phyloP scores from a whole-genome alignment of 2,113 vertebrate species.

The Recurvirostra avosetta region DNA sequence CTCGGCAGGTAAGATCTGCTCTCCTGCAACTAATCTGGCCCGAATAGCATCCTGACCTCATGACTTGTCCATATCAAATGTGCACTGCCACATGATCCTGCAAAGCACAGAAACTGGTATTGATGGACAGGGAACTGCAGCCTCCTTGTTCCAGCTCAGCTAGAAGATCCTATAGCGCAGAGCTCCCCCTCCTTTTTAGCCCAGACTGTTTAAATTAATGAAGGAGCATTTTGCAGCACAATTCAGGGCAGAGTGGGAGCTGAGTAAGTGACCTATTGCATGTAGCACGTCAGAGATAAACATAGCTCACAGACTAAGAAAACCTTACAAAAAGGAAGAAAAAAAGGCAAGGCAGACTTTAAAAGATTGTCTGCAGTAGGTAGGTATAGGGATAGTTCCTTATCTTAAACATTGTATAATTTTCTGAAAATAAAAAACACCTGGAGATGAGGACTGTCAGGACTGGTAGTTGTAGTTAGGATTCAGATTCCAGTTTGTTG shows the following conservation, averaged over 20 bases:
- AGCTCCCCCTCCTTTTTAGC: background rate
- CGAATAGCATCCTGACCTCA: background rate
- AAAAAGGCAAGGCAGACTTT: background rate
- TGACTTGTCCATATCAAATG: background rate
- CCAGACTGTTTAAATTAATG: background rate
- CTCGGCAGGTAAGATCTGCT: background rate
- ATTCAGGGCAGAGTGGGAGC: background rate
- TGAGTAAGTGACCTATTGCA: background rate
- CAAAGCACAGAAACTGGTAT: background rate
- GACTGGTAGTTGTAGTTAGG: background rate
- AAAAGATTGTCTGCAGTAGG: background rate
- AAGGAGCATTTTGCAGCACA: background rate
- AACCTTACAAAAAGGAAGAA: background rate
- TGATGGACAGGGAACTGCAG: background rate
- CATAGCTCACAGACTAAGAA: background rate
- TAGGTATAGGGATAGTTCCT: background rate
- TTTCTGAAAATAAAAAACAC: background rate
- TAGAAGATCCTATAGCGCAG: background rate
- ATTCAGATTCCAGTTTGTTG: background rate
- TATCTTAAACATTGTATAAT: background rate
- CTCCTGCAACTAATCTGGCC: background rate
- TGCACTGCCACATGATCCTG: background rate
- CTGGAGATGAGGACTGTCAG: background rate
- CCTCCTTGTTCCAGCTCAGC: background rate
- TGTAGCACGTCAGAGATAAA: background rate